phyloP scores from a whole-genome alignment of 2,888 invertebrate species.

The Coleophora flavipennella region DNA sequence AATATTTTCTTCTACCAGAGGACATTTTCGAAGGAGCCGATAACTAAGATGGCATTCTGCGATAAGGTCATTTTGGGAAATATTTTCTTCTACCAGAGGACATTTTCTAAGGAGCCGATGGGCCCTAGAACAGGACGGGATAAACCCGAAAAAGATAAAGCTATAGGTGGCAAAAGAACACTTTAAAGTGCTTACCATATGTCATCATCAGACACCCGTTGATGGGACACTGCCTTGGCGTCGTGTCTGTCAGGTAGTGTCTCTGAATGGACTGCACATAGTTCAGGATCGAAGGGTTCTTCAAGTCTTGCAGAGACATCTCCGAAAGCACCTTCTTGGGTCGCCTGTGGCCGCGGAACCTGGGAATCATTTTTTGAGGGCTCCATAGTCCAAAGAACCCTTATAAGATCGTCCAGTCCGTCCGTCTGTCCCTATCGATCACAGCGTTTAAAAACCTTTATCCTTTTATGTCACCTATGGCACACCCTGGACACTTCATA shows the following conservation, averaged over 20 bases:
- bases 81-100: too few species aligned
- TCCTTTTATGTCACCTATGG: too few species aligned
- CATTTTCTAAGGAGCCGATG: too few species aligned
- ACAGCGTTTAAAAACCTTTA: too few species aligned
- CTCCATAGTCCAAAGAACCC: slow-evolving; percentile 11
- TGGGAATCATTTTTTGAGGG: slow-evolving; percentile 1
- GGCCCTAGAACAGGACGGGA: too few species aligned
- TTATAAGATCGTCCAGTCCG: background rate
- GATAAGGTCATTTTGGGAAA: too few species aligned
- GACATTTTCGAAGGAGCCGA: too few species aligned
- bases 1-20: too few species aligned
- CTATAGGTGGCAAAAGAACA: background rate
- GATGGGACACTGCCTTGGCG: slow-evolving; percentile 51
- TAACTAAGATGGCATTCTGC: too few species aligned
- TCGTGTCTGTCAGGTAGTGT: slow-evolving; percentile 46
- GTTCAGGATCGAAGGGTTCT: slow-evolving; percentile 38
- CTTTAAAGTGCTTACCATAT: slow-evolving; percentile 32
- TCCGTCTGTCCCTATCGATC: background rate
- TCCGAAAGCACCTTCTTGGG: slow-evolving; percentile 48
- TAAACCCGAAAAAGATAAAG: too few species aligned
- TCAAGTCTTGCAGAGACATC: slow-evolving; percentile 28
- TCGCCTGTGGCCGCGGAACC: slow-evolving; percentile 37
- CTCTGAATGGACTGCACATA: slow-evolving; percentile 50
- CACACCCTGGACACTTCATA: too few species aligned
- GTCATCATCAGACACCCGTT: slow-evolving; percentile 45